Conservation (phyloP, 2,113 vertebrate species). For the Platysternon megacephalum region DNA sequence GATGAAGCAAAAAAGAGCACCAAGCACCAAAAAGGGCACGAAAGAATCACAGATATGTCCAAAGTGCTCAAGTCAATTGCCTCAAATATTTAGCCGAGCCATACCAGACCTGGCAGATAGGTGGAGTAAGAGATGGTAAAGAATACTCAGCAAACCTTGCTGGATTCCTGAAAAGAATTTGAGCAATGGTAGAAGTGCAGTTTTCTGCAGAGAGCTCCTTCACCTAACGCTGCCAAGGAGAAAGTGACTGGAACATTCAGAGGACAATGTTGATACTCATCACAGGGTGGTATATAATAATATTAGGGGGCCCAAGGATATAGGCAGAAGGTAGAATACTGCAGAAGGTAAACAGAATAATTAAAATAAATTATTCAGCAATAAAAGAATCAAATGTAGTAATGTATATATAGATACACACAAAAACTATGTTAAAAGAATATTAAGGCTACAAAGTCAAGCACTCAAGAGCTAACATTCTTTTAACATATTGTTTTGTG, state of each 20-base stretch:
- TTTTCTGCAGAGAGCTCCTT: fast-evolving
- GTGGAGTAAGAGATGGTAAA: not conserved
- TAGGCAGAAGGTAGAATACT: not conserved
- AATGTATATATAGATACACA: not conserved
- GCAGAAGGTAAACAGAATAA: not conserved
- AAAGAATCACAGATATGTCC: not conserved
- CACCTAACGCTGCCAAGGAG: not conserved
- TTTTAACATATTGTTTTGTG: too few species aligned
- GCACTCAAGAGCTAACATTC: not conserved
- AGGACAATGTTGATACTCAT: not conserved
- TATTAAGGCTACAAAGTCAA: not conserved
- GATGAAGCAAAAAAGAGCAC: too few species aligned
- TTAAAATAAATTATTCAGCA: not conserved
- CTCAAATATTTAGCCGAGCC: not conserved
- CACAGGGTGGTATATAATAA: fast-evolving
- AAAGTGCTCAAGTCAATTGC: not conserved
- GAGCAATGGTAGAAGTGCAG: not conserved
- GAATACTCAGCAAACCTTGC: not conserved
- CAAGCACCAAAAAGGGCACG: not conserved
- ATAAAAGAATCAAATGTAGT: not conserved
- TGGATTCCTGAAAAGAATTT: not conserved
- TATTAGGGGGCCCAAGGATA: not conserved
- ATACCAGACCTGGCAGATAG: not conserved
- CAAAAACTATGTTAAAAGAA: not conserved
- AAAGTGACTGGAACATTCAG: not conserved